Evolutionary conservation across 2,888 invertebrate genomes (phyloP), one percentile per base, ranked within the genome.

Genomic region (Aphidoletes aphidimyza): DNA sequence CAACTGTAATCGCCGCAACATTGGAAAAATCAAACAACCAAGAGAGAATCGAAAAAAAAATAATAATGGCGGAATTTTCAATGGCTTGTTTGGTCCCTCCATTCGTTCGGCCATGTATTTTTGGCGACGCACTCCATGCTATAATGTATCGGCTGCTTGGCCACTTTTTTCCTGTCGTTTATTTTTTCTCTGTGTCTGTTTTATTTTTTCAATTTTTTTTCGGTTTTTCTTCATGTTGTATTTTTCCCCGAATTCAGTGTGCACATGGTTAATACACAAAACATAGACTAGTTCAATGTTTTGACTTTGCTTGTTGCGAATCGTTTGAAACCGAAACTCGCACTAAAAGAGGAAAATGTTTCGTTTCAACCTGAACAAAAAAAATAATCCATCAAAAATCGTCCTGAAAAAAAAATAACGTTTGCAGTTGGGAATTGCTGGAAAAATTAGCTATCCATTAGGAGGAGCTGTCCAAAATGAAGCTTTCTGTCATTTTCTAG

Each of bases 1-100:
- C 84, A 84, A 84, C 84, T 49, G 49, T 84, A 84, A 84, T 84
- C 84, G 84, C 84, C 84, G 84, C 84, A 84, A 84, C 84, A 84
- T 84, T 84, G 84, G 84, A 84, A 84, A 69, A 84, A 84, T 84
- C 84, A 84, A 84, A 84, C 84, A 84, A 84, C 49, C 84, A 49
- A 84, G 36, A 49, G 49, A 84, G 49, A 84, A 84, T 49, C 84
- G 84, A 84, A 49, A 49, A 84, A 84, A 84, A 84, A 84, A 84
- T 84, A 30, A 84, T 84, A 84, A 84, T 84, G 84, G 84, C 84
- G 84, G 84, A 84, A 49, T 84, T 84, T 84, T 84, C 84, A 84
- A 84, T 49, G 49, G 83, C 36, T 54, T 14, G 17, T 54, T 54
- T 54, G 54, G n/a, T 22, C 54, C 54, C n/a, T n/a, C 9, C 54